Percentiles rank a stretch among this genome's conserved stretches.
Conservation (phyloP, 2,888 invertebrate species). For the Therioaphis trifolii region DNA sequence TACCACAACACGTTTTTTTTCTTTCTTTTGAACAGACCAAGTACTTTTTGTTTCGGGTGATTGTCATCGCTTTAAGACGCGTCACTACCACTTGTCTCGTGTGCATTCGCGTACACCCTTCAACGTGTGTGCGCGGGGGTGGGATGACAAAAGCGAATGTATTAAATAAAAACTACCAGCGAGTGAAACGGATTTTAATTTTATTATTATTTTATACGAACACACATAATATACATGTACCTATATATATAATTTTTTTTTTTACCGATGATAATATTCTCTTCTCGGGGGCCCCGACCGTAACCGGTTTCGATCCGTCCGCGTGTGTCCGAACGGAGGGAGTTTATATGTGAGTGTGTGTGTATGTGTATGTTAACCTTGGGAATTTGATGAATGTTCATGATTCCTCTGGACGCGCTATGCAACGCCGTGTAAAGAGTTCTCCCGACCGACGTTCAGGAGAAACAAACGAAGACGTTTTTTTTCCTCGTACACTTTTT, state of each 20-base stretch:
- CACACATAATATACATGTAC: no score
- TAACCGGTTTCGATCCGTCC: conserved; percentile 58
- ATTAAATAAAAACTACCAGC: conserved; percentile 29
- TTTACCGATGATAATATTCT: conserved; percentile 56
- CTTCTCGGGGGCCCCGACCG: conserved; percentile 55
- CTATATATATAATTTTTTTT: background rate
- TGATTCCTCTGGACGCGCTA: conserved; percentile 52
- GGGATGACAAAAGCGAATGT: conserved; percentile 33
- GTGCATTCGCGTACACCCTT: background rate
- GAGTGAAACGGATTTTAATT: conserved; percentile 40
- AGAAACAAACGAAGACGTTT: conserved; percentile 37
- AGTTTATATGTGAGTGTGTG: conserved; percentile 4
- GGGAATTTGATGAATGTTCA: conserved; percentile 63
- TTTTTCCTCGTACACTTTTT: background rate
- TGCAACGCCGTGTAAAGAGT: conserved; percentile 33
- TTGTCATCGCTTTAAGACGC: conserved; percentile 7
- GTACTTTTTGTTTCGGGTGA: conserved; percentile 1
- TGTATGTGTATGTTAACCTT: conserved; percentile 46
- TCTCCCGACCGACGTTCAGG: conserved; percentile 34
- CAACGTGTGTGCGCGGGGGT: background rate
- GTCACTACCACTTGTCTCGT: background rate
- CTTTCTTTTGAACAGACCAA: background rate
- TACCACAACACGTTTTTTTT: background rate
- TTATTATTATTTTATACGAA: conserved; percentile 32
- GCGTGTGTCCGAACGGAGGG: conserved; percentile 53